These are phyloP conservation scores for Peucedramus taeniatus DNA, from an alignment of 2,113 vertebrate species.

Conservation along the genomic window DNA sequence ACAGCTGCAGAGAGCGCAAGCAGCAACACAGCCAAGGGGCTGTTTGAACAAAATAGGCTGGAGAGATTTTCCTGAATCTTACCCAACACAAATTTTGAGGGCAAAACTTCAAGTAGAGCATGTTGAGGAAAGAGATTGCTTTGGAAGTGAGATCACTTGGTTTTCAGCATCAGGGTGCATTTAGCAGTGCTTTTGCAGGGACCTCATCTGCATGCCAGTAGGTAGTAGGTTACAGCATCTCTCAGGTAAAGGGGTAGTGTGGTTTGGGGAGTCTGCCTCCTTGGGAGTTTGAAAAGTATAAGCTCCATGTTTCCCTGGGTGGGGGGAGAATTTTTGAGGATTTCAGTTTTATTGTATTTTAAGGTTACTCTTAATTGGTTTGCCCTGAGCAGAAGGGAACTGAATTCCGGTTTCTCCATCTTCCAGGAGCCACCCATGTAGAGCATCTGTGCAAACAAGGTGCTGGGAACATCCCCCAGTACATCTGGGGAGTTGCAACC, in stretches of 20 bases:
- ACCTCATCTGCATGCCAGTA: not conserved
- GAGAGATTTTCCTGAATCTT: not conserved
- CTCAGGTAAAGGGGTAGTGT: not conserved
- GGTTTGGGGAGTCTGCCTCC: not conserved
- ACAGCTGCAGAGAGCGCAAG: not conserved
- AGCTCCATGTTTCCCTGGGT: fast-evolving
- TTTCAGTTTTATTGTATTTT: not conserved
- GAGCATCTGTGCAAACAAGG: not conserved
- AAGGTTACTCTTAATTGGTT: not conserved
- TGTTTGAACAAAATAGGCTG: not conserved
- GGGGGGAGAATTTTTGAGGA: not conserved
- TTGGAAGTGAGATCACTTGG: not conserved
- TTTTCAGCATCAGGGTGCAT: not conserved
- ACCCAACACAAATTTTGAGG: not conserved
- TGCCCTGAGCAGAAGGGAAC: not conserved
- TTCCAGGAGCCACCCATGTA: fast-evolving
- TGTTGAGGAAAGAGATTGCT: not conserved
- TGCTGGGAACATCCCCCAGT: not conserved
- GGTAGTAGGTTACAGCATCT: not conserved
- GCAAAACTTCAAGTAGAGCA: not conserved
- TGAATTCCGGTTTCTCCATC: not conserved
- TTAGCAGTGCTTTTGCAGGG: not conserved
- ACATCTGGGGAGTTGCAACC: not conserved
- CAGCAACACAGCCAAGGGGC: not conserved
- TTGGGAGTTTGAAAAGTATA: not conserved